phyloP scores from a whole-genome alignment of 2,888 invertebrate species.

The Baccha elongata region DNA sequence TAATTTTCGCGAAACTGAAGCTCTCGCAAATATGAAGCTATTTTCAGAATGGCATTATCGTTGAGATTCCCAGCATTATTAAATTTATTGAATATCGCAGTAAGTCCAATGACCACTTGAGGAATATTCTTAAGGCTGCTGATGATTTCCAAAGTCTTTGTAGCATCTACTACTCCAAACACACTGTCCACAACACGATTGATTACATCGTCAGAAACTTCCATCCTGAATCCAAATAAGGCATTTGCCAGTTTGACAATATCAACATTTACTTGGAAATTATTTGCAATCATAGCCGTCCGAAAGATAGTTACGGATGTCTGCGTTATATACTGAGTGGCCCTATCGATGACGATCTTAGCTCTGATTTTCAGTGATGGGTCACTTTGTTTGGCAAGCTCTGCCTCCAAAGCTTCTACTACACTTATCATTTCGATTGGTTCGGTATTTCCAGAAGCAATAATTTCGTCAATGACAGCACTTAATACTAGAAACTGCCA shows the following conservation, averaged over 20 bases:
- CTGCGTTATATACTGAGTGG: constrained; percentile 25
- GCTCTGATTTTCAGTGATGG: constrained; percentile 3
- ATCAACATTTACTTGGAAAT: constrained; percentile 12
- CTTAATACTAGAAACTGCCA: neutral
- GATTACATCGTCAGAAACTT: constrained; percentile 42
- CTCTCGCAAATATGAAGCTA: constrained; percentile 29
- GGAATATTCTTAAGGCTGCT: constrained; percentile 25
- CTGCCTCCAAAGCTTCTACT: constrained; percentile 14
- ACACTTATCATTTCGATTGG: constrained; percentile 25
- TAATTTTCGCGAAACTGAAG: constrained; percentile 24
- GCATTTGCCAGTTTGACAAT: neutral
- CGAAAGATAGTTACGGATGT: constrained; percentile 5
- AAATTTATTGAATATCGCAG: constrained; percentile 40
- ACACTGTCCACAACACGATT: constrained; percentile 28
- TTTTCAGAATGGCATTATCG: constrained; percentile 18
- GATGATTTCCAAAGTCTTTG: constrained; percentile 28
- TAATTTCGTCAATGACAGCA: constrained; percentile 27
- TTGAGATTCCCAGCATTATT: constrained; percentile 36
- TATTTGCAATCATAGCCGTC: constrained; percentile 23
- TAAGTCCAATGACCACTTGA: constrained; percentile 32
- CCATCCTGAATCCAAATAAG: neutral
- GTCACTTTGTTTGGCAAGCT: neutral
- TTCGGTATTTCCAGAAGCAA: constrained; percentile 9
- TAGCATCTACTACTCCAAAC: constrained; percentile 23
- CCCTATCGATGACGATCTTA: constrained; percentile 18